Percentiles rank a stretch among this genome's conserved stretches.
phyloP scores from a whole-genome alignment of 1,140 invertebrate genomes.

The Drosophila ficusphila region DNA sequence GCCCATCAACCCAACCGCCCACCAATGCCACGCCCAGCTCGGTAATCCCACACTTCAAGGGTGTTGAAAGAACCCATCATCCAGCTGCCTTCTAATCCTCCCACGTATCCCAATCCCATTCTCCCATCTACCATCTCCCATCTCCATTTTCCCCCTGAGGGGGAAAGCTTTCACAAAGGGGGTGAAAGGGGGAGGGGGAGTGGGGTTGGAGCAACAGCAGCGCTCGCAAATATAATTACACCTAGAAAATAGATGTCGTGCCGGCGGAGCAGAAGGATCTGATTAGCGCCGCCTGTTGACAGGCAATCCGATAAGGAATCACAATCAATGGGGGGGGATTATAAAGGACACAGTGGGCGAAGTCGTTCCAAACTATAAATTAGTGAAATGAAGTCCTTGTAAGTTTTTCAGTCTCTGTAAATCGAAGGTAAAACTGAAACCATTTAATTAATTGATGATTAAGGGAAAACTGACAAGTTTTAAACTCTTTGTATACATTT shows the following conservation, averaged over 20 bases:
- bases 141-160: background rate
- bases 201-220: conserved; percentile 39
- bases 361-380: background rate
- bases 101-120: conserved; percentile 4
- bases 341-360: background rate
- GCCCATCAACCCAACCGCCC: background rate
- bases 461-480: no score
- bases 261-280: conserved; percentile 12
- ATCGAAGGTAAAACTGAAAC: no score
- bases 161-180: conserved; percentile 9
- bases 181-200: no score
- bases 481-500: no score
- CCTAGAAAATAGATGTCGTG: conserved; percentile 39
- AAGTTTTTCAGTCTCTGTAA: no score
- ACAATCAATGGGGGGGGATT: conserved; percentile 33
- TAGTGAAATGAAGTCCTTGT: background rate
- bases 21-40: conserved; percentile 2
- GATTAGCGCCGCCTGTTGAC: conserved; percentile 39
- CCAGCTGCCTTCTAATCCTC: conserved; percentile 41
- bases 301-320: conserved; percentile 63
- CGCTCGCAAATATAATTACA: conserved; percentile 71
- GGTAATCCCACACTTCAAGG: conserved; percentile 53
- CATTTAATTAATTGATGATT: background rate
- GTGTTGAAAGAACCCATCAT: conserved; percentile 45
- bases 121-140: background rate